Conservation (phyloP, 2,113 vertebrate genomes). For the Mesitornis unicolor region DNA sequence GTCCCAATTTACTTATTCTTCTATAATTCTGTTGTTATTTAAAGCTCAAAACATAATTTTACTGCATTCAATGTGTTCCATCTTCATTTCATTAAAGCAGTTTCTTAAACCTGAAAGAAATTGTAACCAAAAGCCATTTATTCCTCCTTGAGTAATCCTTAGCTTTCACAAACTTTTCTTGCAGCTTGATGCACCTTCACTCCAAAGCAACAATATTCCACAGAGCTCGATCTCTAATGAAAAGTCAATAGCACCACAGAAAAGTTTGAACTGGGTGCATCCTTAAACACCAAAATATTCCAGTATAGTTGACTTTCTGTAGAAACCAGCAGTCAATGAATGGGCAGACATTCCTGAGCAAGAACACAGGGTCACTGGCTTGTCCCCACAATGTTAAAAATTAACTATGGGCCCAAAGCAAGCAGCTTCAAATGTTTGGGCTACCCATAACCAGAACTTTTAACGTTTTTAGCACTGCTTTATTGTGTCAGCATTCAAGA, state of each 20-base stretch:
- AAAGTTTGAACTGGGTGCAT: neutral
- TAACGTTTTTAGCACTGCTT: neutral
- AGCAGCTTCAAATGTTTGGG: neutral
- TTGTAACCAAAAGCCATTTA: neutral
- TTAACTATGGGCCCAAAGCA: neutral
- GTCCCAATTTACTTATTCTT: neutral
- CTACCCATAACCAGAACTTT: neutral
- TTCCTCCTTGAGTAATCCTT: neutral
- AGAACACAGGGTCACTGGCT: neutral
- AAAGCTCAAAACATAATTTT: neutral
- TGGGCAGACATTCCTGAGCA: neutral
- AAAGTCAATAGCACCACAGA: neutral
- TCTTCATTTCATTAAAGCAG: slow-evolving; percentile 17
- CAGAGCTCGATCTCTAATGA: neutral
- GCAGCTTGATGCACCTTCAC: neutral
- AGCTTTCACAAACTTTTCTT: neutral
- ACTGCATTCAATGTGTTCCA: neutral
- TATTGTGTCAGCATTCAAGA: neutral
- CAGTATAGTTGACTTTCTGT: neutral
- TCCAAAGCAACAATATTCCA: neutral
- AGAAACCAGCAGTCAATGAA: neutral
- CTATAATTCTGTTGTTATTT: neutral
- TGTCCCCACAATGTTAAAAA: slow-evolving; percentile 24
- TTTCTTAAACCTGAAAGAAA: neutral
- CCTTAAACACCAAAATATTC: neutral